These are phyloP conservation scores for Drosophila serrata DNA, from an alignment of 1,140 invertebrate genomes.

Conservation along the genomic window DNA sequence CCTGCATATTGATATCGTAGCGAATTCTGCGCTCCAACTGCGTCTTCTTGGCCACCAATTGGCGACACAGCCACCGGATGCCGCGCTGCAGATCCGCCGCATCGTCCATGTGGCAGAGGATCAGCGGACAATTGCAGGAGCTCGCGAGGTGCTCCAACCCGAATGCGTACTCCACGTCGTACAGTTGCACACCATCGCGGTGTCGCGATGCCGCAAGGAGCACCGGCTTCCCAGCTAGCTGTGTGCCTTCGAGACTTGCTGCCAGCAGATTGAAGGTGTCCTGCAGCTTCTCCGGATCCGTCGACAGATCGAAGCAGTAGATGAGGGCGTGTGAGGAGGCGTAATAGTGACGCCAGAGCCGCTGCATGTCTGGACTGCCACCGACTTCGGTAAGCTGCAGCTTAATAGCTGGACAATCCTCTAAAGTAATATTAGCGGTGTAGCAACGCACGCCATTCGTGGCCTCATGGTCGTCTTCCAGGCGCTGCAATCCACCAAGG, in stretches of 20 bases:
- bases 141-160: slow-evolving; percentile 53
- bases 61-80: slow-evolving; percentile 54
- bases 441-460: slow-evolving; percentile 77
- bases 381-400: slow-evolving; percentile 72
- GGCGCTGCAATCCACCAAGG: slow-evolving; percentile 29
- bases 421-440: background rate
- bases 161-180: slow-evolving; percentile 77
- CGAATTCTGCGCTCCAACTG: slow-evolving; percentile 54
- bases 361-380: slow-evolving; percentile 75
- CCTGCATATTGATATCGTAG: slow-evolving; percentile 74
- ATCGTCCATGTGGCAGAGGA: slow-evolving; percentile 55
- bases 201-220: slow-evolving; percentile 63
- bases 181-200: slow-evolving; percentile 69
- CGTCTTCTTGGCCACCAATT: slow-evolving; percentile 41
- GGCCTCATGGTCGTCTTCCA: slow-evolving; percentile 36
- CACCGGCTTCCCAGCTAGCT: slow-evolving; percentile 66
- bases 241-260: slow-evolving; percentile 40
- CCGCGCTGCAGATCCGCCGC: slow-evolving; percentile 38
- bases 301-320: slow-evolving; percentile 70
- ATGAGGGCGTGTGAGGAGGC: slow-evolving; percentile 63
- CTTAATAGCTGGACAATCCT: background rate
- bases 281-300: slow-evolving; percentile 32
- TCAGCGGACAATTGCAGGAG: slow-evolving; percentile 48
- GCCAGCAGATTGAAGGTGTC: slow-evolving; percentile 47
- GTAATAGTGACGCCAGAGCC: slow-evolving; percentile 77